Base-by-base conservation (phyloP, 1,140 invertebrate genomes). In the Trialeurodes vaporariorum region DNA sequence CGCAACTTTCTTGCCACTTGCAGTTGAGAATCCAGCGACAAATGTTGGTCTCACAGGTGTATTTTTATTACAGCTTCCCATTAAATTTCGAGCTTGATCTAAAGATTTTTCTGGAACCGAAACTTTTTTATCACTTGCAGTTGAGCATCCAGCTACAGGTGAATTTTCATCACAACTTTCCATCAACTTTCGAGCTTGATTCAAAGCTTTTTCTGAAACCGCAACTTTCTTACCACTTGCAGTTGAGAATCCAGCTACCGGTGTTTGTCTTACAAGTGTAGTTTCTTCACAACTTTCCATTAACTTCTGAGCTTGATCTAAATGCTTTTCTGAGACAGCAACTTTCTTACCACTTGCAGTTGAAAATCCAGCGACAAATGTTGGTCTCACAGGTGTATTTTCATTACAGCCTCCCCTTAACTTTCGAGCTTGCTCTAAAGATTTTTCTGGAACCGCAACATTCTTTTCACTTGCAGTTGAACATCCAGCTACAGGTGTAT, bases 261-360 rank as follows among this genome's bases (percentile, higher is more conserved):
- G 17, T 5, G 5, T 49, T 49, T 5, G 34, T 49, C 34, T 49
- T 17, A 49, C 34, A 5, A 17, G 34, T 17, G 34, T 49, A 49
- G 17, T 49, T 9, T 49, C 34, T 9, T 49, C 34, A 49, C 34
- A 49, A 17, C 5, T 49, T 49, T 49, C 34, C 5, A 76, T 73
- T 17, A 75, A 26, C 59, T 66, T 68, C 64, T 71, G 73, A 23
- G 74, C 75, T 72, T 74, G 75, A 23, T 75, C 61, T 40, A 82
- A 69, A 49, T 75, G 70, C 24, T 73, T 71, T 62, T 77, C 71
- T 21, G 75, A 77, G 11, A 81, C 67, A 61, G 60, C 64, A 13
- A 82, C 73, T 67, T 64, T 69, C 73, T 79, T 81, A 5, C 77
- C 79, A 66, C 70, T 62, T 26, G 77, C 79, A 67, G 77, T 49